Evolutionary conservation across 2,888 invertebrate species (phyloP).

Genomic region (Encarsia formosa): DNA sequence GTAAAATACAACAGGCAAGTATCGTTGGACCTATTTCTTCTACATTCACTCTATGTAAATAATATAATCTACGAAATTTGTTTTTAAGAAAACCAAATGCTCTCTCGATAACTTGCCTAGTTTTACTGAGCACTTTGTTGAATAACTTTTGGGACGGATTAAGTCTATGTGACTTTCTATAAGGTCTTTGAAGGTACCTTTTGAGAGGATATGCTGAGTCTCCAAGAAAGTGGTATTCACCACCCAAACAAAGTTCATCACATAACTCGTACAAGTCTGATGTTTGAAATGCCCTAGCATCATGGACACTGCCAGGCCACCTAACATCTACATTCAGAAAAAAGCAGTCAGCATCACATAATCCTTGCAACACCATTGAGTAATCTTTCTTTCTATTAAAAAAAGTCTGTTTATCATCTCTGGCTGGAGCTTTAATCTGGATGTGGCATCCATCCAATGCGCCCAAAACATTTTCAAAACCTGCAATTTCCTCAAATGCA

Average conservation of each 20-base stretch:
- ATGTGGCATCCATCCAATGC: slow-evolving; percentile 3
- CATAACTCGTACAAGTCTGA: neutral
- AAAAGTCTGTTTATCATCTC: neutral
- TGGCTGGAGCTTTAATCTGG: no score
- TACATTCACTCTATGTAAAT: neutral
- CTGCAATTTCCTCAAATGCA: neutral
- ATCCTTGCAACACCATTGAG: slow-evolving; percentile 1
- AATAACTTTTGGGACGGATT: neutral
- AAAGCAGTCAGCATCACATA: neutral
- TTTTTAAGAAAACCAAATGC: neutral
- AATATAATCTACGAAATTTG: neutral
- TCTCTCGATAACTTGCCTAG: no score
- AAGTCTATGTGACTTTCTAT: neutral
- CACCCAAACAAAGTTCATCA: neutral
- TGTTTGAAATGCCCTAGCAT: neutral
- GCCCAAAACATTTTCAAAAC: neutral
- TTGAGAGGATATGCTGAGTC: no score
- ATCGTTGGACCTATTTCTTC: no score
- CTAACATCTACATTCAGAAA: slow-evolving; percentile 1
- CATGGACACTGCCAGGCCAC: slow-evolving; percentile 4
- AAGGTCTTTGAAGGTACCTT: neutral
- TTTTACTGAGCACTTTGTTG: slow-evolving; percentile 1
- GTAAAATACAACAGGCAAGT: neutral
- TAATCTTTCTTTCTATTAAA: no score
- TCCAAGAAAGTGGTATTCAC: neutral